Base-by-base conservation (phyloP, 2,888 invertebrate species). In the Tenthredo distinguenda region DNA sequence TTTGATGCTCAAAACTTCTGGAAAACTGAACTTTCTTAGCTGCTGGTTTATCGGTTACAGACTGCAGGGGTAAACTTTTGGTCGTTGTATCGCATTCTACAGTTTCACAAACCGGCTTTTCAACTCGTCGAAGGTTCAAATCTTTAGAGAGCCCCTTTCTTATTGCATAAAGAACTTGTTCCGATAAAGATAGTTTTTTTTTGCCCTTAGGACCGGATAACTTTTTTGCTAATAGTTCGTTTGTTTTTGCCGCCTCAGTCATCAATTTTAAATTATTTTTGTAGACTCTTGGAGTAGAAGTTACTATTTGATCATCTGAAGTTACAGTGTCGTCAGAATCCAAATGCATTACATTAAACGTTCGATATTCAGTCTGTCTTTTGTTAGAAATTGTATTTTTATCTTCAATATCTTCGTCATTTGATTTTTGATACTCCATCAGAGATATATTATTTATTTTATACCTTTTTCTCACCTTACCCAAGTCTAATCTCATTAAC, bases 401-500 rank as follows among this genome's bases (percentile, higher is more conserved):
- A 7, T 90, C 87, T 1, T 88, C 87, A 0, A 86, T 86, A 0
- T 87, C 55, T n/a, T 87, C 87, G 6, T 82, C 85, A 34, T 84
- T 86, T 21, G 86, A 77, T 9, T 86, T 87, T 0, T 50, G 85
- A 26, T 85, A 86, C 18, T 88, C 87, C 7, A 88, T 47, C n/a
- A 81, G 15, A 2, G 87, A 84, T 2, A 87, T 50, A 62, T 91
- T 91, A 68, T 89, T 91, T 43, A 91, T 90, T 26, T 86, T 87
- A 18, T 88, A 88, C 4, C 47, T 40, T 55, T 89, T 88, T 21
- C 84, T 88, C 21, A 89, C 89, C 10, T 89, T 87, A 0, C 79
- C 81, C 0, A 91, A 21, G 9, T 92, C 89, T 12, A 91, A 86
- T 31, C 90, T 91, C 12, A 88, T 87, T 3, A 93, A 55, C 0